Base-by-base conservation (phyloP, 2,888 invertebrate genomes). In the Charanyca ferruginea region DNA sequence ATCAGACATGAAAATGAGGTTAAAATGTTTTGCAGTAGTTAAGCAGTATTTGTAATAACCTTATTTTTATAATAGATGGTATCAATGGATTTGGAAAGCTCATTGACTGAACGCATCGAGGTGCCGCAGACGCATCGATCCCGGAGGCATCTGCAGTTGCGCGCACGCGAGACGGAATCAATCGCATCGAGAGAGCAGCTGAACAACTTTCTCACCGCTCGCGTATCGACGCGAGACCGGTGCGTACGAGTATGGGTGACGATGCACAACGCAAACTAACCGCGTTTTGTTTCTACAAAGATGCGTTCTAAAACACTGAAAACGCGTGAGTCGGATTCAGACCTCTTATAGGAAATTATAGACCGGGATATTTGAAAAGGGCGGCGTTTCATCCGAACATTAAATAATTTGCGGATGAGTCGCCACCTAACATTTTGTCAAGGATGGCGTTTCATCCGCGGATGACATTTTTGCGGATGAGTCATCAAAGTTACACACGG, bases 191-290 rank as follows among this genome's bases (percentile, higher is more conserved):
- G 91, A 93, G 94, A 94, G 93, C 89, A 90, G 88, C 89, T 80
- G 81, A 81, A 87, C 93, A 92, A 94, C 94, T 94, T 94, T 94
- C 94, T 88, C 93, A 88, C 71, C 87, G 89, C 87, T 91, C 90
- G 91, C 87, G 88, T 91, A 90, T 89, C 88, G 87, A 84, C 87
- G 79, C 73, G 80, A 83, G 83, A 87, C 87, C 85, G 85, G 87
- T 85, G 87, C 85, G 85, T 84, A 86, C 86, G 81, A 74, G 79
- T 79, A 77, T 69, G 74, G 81, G 69, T 73, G 76, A 66, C 64
- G 73, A 71, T 67, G 61, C 66, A 67, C 57, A 76, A 79, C 55
- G 63, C 70, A 85, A 87, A 83, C 69, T 77, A 80, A 62, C 61
- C 83, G 82, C 80, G 80, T 51, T 72, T 64, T 71, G 52, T 22